Evolutionary conservation across 1,140 invertebrate genomes (phyloP).

Genomic region (Cotesia typhae): DNA sequence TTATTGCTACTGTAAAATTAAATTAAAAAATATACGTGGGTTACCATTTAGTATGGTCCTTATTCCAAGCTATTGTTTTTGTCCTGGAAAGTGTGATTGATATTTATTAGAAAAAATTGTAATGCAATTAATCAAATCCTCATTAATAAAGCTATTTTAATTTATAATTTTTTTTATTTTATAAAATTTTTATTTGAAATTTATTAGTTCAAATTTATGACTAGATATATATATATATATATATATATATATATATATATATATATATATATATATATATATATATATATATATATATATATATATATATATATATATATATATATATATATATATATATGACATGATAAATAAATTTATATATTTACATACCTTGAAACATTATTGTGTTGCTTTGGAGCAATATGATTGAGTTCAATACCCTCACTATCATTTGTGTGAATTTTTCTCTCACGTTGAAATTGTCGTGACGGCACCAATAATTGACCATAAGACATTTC

Average conservation of each 20-base stretch:
- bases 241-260: too few species aligned
- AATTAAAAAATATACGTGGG: conserved; percentile 26
- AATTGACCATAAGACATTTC: conserved; percentile 89
- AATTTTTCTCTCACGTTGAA: conserved; percentile 63
- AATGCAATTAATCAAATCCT: conserved; percentile 27
- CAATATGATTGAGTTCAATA: conserved; percentile 63
- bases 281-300: too few species aligned
- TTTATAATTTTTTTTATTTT: conserved; percentile 2
- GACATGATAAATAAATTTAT: conserved; percentile 35
- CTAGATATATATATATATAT: conserved; percentile 22
- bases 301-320: too few species aligned
- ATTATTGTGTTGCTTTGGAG: conserved; percentile 67
- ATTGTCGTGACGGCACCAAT: conserved; percentile 77
- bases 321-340: conserved; percentile 22
- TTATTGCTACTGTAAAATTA: too few species aligned
- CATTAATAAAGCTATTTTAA: conserved; percentile 7
- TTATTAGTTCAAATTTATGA: conserved; percentile 10
- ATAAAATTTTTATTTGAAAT: background rate
- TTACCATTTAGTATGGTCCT: conserved; percentile 81
- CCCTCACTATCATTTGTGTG: conserved; percentile 67
- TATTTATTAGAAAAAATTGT: conserved; percentile 48
- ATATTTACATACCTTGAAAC: conserved; percentile 71
- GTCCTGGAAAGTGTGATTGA: conserved; percentile 72
- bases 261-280: too few species aligned
- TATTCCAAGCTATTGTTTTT: conserved; percentile 84